Percentiles rank a stretch among this genome's conserved stretches.
Evolutionary conservation across 2,888 invertebrate species (phyloP).

Genomic region (Galerucella pusilla): DNA sequence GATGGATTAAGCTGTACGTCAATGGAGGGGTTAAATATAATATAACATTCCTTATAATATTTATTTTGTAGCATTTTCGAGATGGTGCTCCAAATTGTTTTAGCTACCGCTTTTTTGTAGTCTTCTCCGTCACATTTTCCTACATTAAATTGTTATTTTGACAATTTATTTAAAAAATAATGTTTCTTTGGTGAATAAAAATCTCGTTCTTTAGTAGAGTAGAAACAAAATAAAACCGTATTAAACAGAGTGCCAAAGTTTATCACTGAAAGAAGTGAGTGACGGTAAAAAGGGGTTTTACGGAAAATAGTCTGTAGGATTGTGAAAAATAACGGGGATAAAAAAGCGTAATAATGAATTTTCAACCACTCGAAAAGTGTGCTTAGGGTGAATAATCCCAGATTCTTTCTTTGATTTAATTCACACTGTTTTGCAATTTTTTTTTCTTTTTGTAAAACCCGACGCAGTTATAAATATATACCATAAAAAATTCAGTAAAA

Average conservation of each 20-base stretch:
- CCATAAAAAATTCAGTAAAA: neutral
- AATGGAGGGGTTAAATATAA: too few species aligned
- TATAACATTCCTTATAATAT: too few species aligned
- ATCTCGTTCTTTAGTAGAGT: neutral
- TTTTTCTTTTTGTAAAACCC: neutral
- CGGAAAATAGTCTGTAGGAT: neutral
- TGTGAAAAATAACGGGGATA: conserved; percentile 3
- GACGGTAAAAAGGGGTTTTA: conserved; percentile 14
- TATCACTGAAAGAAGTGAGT: neutral
- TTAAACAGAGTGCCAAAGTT: neutral
- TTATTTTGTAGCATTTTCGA: too few species aligned
- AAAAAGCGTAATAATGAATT: conserved; percentile 18
- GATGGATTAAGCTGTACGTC: too few species aligned
- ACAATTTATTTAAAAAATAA: too few species aligned
- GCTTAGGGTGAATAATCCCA: conserved; percentile 13
- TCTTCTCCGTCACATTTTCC: too few species aligned
- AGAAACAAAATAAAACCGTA: neutral
- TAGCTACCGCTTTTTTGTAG: too few species aligned
- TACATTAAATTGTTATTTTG: too few species aligned
- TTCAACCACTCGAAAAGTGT: conserved; percentile 11
- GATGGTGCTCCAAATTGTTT: too few species aligned
- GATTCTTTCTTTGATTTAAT: conserved; percentile 16
- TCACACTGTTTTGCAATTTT: conserved; percentile 5
- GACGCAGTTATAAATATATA: neutral
- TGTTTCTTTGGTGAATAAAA: too few species aligned